phyloP scores from a whole-genome alignment of 1,140 invertebrate genomes.

The Microvelia longipes region DNA sequence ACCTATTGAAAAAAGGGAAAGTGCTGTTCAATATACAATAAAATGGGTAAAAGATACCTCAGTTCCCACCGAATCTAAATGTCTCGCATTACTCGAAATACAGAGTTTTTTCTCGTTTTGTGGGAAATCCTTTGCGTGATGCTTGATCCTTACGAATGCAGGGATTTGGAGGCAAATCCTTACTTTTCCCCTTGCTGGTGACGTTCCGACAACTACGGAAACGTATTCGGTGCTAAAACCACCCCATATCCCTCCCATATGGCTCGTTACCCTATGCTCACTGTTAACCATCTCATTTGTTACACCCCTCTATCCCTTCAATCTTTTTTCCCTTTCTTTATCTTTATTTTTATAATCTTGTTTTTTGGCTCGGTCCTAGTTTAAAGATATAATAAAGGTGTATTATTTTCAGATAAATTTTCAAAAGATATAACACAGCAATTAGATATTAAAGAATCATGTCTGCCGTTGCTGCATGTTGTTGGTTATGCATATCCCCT shows the following conservation, averaged over 20 bases:
- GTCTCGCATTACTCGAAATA: not conserved
- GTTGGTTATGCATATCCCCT: too few species aligned
- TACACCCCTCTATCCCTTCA: not conserved
- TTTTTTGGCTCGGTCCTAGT: too few species aligned
- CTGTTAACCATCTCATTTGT: not conserved
- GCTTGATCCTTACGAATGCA: not conserved
- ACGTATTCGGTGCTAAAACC: not conserved
- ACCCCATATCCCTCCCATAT: not conserved
- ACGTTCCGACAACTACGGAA: not conserved
- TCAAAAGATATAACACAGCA: too few species aligned
- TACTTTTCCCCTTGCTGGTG: not conserved
- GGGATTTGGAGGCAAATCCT: not conserved
- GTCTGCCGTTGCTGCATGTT: too few species aligned
- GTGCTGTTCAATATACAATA: not conserved
- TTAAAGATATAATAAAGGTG: too few species aligned
- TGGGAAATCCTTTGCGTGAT: not conserved
- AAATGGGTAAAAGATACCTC: not conserved
- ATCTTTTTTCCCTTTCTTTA: not conserved
- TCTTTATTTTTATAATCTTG: too few species aligned
- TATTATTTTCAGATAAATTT: too few species aligned
- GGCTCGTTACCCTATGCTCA: not conserved
- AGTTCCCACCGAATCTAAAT: not conserved
- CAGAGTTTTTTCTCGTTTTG: not conserved
- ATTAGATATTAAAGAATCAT: too few species aligned
- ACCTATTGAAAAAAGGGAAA: not conserved